A percentile compares a stretch with the other conserved stretches of the same genome.
Evolutionary conservation across 1,140 invertebrate species (phyloP).

Genomic region (Ruditapes philippinarum): DNA sequence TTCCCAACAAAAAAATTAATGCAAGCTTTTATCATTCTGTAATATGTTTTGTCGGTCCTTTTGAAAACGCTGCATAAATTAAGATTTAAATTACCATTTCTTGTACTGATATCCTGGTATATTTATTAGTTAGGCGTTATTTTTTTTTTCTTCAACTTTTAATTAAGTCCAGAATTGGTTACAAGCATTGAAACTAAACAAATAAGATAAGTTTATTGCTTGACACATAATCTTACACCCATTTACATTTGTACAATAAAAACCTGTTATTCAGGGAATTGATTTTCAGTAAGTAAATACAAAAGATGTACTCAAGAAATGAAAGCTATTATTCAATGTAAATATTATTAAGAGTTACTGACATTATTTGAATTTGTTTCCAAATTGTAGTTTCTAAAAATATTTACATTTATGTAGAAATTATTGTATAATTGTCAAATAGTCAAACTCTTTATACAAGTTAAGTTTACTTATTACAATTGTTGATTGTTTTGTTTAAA

Average conservation of each 20-base stretch:
- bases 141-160: neutral
- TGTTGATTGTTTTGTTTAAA: too few species aligned
- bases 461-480: too few species aligned
- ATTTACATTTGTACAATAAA: neutral
- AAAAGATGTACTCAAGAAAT: neutral
- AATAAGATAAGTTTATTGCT: neutral
- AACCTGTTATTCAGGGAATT: neutral
- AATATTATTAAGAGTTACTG: neutral
- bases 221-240: neutral
- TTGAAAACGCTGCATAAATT: neutral
- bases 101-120: neutral
- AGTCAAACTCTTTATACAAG: too few species aligned
- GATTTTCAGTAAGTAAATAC: neutral
- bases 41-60: neutral
- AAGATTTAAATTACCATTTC: neutral
- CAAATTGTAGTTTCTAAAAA: neutral
- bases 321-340: neutral
- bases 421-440: neutral
- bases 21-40: neutral
- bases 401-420: neutral
- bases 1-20: neutral
- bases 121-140: neutral
- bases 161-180: neutral
- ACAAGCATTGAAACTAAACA: neutral
- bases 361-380: neutral